Conservation (phyloP, 2,113 vertebrate species). For the Meriones unguiculatus region DNA sequence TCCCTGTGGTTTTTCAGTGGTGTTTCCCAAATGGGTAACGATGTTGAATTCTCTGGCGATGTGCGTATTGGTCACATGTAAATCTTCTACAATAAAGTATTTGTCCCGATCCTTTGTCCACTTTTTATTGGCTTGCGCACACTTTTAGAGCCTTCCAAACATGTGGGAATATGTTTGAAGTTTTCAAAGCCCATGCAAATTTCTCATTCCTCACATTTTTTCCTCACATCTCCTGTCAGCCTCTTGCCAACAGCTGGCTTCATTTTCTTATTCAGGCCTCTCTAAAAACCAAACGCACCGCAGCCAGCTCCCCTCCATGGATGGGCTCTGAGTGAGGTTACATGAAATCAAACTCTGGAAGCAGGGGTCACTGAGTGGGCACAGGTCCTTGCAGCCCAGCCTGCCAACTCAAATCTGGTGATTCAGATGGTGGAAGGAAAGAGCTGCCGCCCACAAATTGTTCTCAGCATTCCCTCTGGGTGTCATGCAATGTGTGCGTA, state of each 20-base stretch:
- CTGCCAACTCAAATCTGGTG: background rate
- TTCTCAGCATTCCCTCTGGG: background rate
- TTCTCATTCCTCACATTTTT: background rate
- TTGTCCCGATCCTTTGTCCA: background rate
- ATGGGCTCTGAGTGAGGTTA: background rate
- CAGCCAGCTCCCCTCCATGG: background rate
- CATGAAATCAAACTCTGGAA: background rate
- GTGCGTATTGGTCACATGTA: background rate
- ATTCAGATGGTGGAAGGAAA: background rate
- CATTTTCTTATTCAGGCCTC: background rate
- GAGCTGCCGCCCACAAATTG: background rate
- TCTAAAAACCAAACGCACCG: background rate
- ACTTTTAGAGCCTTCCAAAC: background rate
- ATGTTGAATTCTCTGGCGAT: background rate
- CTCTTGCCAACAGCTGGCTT: background rate
- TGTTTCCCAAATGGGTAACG: background rate
- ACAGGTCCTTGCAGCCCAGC: background rate
- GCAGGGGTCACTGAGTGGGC: background rate
- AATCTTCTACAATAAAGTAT: background rate
- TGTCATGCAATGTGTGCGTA: background rate
- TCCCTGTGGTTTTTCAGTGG: slow-evolving; percentile 15
- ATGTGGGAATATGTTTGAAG: background rate
- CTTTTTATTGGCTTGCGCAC: background rate
- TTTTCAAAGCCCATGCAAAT: background rate
- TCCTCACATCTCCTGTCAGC: background rate